phyloP scores from a whole-genome alignment of 2,888 invertebrate genomes.

The Galeopsomyia nigrocyanea region DNA sequence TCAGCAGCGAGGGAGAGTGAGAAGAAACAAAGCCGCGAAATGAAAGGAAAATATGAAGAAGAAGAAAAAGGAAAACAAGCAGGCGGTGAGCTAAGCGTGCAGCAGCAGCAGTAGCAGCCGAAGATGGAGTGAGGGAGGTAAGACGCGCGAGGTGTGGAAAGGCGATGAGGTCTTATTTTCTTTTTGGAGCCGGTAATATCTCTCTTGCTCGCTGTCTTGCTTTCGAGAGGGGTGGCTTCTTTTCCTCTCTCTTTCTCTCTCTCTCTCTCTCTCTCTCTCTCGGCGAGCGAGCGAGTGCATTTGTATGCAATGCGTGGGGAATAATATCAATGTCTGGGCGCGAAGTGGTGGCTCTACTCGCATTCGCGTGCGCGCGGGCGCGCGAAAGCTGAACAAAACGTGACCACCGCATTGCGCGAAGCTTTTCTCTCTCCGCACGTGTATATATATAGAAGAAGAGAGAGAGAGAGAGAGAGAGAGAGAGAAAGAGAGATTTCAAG shows the following conservation, averaged over 20 bases:
- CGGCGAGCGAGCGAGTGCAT: constrained; percentile 44
- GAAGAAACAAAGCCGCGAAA: background rate
- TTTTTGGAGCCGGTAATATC: background rate
- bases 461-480: background rate
- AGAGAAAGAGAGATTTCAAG: constrained; percentile 32
- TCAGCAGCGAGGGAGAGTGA: background rate
- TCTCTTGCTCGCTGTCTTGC: background rate
- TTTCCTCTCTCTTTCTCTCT: background rate
- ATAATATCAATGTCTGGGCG: constrained; percentile 54
- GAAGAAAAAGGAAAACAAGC: background rate
- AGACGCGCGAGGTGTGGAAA: background rate
- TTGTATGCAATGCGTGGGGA: constrained; percentile 54
- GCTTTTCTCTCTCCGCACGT: constrained; percentile 3
- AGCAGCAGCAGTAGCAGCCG: too few relatives aligned
- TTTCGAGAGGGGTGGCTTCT: background rate
- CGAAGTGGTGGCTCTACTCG: constrained; percentile 38
- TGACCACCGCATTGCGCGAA: constrained; percentile 50
- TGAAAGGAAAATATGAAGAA: background rate
- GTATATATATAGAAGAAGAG: constrained; percentile 9
- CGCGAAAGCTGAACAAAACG: constrained; percentile 52
- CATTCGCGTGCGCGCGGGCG: background rate
- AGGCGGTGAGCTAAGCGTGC: too few relatives aligned
- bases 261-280: background rate
- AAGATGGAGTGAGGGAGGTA: too few relatives aligned
- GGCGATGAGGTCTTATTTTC: constrained; percentile 36